A percentile compares a stretch with the other conserved stretches of the same genome.
These are phyloP conservation scores for Mus caroli DNA, from an alignment of 2,797 vertebrate species.

Conservation along the genomic window DNA sequence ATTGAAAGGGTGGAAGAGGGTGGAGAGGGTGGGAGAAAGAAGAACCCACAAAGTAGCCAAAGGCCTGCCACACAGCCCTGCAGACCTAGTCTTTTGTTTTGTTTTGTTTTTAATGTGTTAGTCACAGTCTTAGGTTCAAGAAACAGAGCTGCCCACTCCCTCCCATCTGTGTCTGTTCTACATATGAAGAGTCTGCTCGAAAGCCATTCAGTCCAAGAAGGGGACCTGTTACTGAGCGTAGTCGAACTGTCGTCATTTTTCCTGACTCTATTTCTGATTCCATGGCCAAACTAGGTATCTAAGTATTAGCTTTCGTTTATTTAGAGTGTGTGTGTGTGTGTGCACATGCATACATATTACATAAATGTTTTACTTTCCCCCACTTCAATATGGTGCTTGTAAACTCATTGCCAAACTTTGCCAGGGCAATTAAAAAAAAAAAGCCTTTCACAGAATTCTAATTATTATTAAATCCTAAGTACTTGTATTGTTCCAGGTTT, in stretches of 20 bases:
- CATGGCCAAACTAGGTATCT: not conserved
- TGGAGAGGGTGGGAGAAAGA: not conserved
- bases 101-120: not conserved
- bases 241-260: not conserved
- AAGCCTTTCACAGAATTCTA: not conserved
- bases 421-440: not conserved
- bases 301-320: not conserved
- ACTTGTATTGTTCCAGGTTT: not conserved
- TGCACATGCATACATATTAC: not conserved
- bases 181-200: not conserved
- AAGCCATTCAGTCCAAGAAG: not conserved
- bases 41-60: not conserved
- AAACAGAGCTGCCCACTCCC: not conserved
- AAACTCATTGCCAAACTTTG: not conserved
- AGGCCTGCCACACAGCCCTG: too few relatives aligned
- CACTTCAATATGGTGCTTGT: not conserved
- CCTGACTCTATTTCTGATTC: constrained; percentile 12
- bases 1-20: not conserved
- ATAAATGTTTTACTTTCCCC: not conserved
- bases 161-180: not conserved
- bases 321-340: not conserved
- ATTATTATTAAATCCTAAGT: not conserved
- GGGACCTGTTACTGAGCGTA: not conserved
- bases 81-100: not conserved
- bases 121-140: not conserved